Percentiles rank a stretch among this genome's conserved stretches.
Conservation (phyloP, 2,888 invertebrate species). For the Cantharis rufa region DNA sequence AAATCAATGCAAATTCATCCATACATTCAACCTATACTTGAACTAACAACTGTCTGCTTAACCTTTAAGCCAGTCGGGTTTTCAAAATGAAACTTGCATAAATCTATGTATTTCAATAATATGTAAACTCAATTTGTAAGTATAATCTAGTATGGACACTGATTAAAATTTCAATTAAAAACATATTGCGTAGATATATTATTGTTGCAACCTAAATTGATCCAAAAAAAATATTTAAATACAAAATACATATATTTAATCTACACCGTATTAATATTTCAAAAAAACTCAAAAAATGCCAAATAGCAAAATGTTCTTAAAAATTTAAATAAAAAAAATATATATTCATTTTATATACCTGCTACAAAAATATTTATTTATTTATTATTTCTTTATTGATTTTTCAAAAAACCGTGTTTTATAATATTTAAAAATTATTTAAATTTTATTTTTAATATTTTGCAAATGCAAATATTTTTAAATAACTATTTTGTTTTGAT, state of each 20-base stretch:
- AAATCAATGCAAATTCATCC: background rate
- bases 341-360: no score
- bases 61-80: background rate
- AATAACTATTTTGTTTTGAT: background rate
- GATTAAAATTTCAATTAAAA: background rate
- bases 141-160: background rate
- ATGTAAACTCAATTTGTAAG: background rate
- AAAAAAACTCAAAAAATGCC: no score
- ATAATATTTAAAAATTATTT: background rate
- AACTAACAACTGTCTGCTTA: background rate
- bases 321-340: no score
- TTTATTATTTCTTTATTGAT: no score
- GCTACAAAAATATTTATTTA: no score
- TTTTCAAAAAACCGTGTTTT: no score
- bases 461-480: no score
- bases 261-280: no score
- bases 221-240: background rate
- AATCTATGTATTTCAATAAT: background rate
- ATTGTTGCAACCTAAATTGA: background rate
- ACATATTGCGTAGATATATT: background rate
- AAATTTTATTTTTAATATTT: background rate
- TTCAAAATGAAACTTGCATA: background rate
- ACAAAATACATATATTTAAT: no score
- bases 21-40: background rate
- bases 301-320: no score